A percentile compares a stretch with the other conserved stretches of the same genome.
Conservation (phyloP, 2,113 vertebrate genomes). For the Bolborhynchus lineola region DNA sequence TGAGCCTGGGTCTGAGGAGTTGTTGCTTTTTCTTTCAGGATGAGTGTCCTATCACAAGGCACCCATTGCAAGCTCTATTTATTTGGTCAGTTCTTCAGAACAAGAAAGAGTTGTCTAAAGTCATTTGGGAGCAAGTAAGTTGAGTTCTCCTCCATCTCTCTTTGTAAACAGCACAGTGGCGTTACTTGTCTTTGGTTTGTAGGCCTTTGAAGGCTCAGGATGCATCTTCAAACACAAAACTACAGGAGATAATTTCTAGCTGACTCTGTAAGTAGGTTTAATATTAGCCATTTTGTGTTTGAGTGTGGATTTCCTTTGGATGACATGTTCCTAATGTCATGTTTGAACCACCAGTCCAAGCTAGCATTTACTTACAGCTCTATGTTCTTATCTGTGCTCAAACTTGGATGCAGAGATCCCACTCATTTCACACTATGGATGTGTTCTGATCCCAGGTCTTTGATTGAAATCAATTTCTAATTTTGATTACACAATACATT, state of each 20-base stretch:
- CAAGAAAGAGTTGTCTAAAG: conserved; percentile 89
- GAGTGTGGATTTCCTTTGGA: neutral
- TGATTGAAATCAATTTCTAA: neutral
- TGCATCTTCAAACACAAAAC: neutral
- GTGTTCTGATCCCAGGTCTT: neutral
- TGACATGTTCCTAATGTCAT: neutral
- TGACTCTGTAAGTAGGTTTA: neutral
- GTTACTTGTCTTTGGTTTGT: neutral
- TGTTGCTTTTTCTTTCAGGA: conserved; percentile 63
- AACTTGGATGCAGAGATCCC: neutral
- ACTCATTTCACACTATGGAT: neutral
- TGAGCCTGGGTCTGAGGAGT: neutral
- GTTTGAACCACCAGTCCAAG: neutral
- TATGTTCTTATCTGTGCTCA: neutral
- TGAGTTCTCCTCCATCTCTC: neutral
- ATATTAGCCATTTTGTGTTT: neutral
- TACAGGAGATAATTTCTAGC: neutral
- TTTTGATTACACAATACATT: neutral
- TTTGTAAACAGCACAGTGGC: neutral
- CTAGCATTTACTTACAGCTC: neutral
- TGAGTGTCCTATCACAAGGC: conserved; percentile 75
- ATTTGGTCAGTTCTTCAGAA: conserved; percentile 97
- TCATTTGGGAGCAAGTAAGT: conserved; percentile 92
- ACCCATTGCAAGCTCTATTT: conserved; percentile 87
- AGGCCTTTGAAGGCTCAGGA: neutral